Percentiles rank a stretch among this genome's conserved stretches.
phyloP scores from a whole-genome alignment of 2,113 vertebrate genomes.

The Protobothrops mucrosquamatus region DNA sequence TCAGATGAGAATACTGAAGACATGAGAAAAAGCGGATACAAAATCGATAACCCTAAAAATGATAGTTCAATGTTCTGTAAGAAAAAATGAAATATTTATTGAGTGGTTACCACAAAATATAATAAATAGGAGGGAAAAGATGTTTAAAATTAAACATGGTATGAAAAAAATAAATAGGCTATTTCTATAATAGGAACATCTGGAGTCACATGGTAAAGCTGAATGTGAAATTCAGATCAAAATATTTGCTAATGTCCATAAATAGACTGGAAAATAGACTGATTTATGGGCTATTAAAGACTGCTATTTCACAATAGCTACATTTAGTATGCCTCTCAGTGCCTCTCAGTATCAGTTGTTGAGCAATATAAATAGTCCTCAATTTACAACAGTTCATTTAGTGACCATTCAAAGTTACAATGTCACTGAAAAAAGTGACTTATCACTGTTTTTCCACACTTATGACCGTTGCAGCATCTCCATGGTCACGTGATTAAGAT shows the following conservation, averaged over 20 bases:
- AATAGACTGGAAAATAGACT: not conserved
- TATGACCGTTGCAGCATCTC: too few species aligned
- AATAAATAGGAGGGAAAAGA: not conserved
- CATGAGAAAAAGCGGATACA: not conserved
- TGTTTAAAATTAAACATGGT: not conserved
- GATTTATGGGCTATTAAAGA: not conserved
- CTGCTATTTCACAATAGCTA: not conserved
- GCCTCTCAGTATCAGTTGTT: not conserved
- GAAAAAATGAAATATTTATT: not conserved
- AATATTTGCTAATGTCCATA: not conserved
- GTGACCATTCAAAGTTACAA: too few species aligned
- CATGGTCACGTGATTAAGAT: too few species aligned
- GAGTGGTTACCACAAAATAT: not conserved
- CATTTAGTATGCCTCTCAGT: not conserved
- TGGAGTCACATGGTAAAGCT: not conserved
- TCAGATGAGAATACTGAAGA: not conserved
- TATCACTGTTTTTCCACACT: too few species aligned
- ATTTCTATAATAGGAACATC: not conserved
- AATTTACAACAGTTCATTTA: too few species aligned
- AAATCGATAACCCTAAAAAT: not conserved
- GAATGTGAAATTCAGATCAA: not conserved
- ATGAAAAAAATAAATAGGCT: not conserved
- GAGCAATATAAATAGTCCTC: not conserved
- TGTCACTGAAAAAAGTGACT: too few species aligned
- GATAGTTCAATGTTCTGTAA: not conserved